These are phyloP conservation scores for Salminus brasiliensis DNA, from an alignment of 2,113 vertebrate species.

Conservation along the genomic window DNA sequence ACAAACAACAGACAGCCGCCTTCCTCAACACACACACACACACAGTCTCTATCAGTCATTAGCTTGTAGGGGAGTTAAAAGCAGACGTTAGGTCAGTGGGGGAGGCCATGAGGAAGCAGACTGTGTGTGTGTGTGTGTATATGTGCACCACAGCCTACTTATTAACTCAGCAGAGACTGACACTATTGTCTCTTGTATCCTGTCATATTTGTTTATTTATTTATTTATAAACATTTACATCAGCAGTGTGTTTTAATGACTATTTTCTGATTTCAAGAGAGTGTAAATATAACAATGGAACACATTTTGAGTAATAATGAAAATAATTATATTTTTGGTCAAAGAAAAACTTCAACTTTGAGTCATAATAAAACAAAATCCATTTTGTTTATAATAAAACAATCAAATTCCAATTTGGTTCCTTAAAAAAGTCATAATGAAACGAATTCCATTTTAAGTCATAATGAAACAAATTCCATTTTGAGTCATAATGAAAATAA, in stretches of 20 bases:
- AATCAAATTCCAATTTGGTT: too few relatives aligned
- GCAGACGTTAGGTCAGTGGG: slow-evolving; percentile 77
- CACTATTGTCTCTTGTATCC: slow-evolving; percentile 61
- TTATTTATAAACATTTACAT: slow-evolving; percentile 11
- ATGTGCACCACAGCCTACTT: slow-evolving; percentile 70
- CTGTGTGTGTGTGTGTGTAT: slow-evolving; percentile 30
- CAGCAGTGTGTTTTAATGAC: background rate
- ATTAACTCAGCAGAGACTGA: slow-evolving; percentile 74
- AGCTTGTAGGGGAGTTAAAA: slow-evolving; percentile 65
- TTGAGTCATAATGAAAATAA: too few relatives aligned
- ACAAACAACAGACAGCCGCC: slow-evolving; percentile 69
- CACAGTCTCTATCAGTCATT: slow-evolving; percentile 67
- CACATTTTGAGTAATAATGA: too few relatives aligned
- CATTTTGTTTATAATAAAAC: too few relatives aligned
- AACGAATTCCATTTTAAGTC: too few relatives aligned
- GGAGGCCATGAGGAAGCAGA: slow-evolving; percentile 67
- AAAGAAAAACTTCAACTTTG: background rate
- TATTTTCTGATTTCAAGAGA: background rate
- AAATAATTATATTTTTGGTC: too few relatives aligned
- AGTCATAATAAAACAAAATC: too few relatives aligned
- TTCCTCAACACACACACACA: slow-evolving; percentile 43
- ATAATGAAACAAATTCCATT: too few relatives aligned
- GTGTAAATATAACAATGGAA: too few relatives aligned
- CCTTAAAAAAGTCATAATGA: too few relatives aligned
- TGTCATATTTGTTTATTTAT: background rate